Evolutionary conservation across 2,888 invertebrate species (phyloP).

Genomic region (Pyralis farinalis): DNA sequence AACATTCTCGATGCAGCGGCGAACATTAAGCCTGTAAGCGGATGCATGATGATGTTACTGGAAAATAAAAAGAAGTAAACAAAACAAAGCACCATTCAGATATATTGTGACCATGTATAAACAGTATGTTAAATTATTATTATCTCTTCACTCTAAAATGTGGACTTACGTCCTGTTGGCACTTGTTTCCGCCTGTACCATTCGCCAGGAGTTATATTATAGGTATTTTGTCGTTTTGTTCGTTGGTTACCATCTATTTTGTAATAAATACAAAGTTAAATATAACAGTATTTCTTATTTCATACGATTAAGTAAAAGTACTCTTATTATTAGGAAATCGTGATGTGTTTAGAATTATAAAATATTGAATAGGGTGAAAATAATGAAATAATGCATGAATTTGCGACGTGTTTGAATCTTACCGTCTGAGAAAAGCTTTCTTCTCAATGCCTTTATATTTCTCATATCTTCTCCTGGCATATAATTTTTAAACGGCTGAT

Average conservation of each 20-base stretch:
- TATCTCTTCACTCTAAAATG: conserved; percentile 36
- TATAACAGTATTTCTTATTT: conserved; percentile 14
- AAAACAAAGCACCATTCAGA: conserved; percentile 71
- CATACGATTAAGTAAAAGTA: neutral
- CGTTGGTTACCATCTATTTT: conserved; percentile 67
- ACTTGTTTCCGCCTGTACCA: conserved; percentile 84
- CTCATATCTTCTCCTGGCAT: conserved; percentile 82
- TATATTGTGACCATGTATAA: conserved; percentile 67
- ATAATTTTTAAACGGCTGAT: conserved; percentile 93
- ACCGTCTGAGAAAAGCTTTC: conserved; percentile 88
- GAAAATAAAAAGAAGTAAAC: conserved; percentile 44
- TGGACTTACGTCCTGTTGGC: conserved; percentile 83
- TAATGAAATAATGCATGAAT: neutral
- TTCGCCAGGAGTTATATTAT: conserved; percentile 57
- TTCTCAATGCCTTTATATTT: conserved; percentile 77
- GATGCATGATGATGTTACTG: conserved; percentile 45
- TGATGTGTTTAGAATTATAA: neutral
- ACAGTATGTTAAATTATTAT: conserved; percentile 39
- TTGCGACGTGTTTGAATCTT: conserved; percentile 36
- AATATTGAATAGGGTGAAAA: neutral
- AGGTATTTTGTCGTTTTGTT: conserved; percentile 65
- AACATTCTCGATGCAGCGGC: conserved; percentile 70
- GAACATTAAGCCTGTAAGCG: conserved; percentile 71
- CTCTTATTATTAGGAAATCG: neutral
- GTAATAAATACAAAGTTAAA: conserved; percentile 37